A percentile compares a stretch with the other conserved stretches of the same genome.
phyloP scores from a whole-genome alignment of 2,113 vertebrate genomes.

The Oxyruncus cristatus region DNA sequence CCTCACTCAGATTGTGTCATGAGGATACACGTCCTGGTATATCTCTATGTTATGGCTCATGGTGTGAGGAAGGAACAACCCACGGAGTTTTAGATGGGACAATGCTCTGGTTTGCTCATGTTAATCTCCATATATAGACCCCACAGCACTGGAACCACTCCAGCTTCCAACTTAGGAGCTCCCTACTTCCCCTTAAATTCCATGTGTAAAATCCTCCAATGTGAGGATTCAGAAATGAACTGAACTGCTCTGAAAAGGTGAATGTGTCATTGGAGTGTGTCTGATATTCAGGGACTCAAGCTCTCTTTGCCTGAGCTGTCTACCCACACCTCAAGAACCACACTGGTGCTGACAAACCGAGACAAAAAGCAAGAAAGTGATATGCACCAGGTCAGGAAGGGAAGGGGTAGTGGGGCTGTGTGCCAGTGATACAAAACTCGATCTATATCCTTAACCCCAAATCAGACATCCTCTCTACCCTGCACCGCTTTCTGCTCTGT shows the following conservation, averaged over 20 bases:
- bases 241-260: background rate
- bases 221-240: background rate
- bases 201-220: background rate
- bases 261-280: background rate
- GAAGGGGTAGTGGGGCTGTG: background rate
- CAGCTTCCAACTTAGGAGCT: background rate
- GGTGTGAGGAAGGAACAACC: background rate
- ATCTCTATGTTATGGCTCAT: background rate
- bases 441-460: background rate
- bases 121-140: background rate
- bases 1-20: background rate
- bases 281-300: background rate
- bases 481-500: background rate
- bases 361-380: background rate
- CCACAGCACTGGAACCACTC: rapidly evolving
- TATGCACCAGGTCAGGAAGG: background rate
- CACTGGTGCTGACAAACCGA: background rate
- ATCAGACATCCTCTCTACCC: background rate
- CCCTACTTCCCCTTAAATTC: background rate
- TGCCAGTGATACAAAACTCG: background rate
- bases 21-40: background rate
- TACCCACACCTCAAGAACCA: background rate
- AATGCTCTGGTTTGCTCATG: background rate
- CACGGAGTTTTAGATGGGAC: background rate
- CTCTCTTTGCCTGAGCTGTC: background rate